A percentile compares a stretch with the other conserved stretches of the same genome.
Evolutionary conservation across 2,113 vertebrate species (phyloP).

Genomic region (Uria lomvia): DNA sequence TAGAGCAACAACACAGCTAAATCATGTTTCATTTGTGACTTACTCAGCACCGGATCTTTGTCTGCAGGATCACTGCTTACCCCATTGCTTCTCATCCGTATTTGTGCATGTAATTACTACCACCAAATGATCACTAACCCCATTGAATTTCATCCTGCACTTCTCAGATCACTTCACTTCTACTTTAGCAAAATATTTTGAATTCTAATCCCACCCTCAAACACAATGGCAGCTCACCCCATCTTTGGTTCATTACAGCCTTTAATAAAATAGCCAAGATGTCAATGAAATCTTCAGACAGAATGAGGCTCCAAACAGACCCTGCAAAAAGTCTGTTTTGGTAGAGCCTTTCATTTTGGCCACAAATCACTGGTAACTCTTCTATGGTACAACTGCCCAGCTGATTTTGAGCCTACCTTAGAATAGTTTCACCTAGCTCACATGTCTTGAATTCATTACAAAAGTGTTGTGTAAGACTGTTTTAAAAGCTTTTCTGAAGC

Average conservation of each 20-base stretch:
- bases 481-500: slow-evolving; percentile 22
- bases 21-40: not conserved
- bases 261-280: not conserved
- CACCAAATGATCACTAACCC: not conserved
- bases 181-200: not conserved
- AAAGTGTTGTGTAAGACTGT: not conserved
- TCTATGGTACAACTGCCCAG: not conserved
- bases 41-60: not conserved
- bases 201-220: not conserved
- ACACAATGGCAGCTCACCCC: not conserved
- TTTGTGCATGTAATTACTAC: not conserved
- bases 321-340: not conserved
- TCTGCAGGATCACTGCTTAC: not conserved
- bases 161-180: not conserved
- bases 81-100: not conserved
- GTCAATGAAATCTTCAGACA: not conserved
- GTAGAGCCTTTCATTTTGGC: not conserved
- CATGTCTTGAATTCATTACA: not conserved
- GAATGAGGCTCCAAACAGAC: not conserved
- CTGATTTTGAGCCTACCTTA: not conserved
- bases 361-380: not conserved
- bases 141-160: not conserved
- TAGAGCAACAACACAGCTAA: not conserved
- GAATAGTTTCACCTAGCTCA: not conserved
- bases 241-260: not conserved